Evolutionary conservation across 1,140 invertebrate genomes (phyloP), one percentile per base, ranked within the genome.

Genomic region (Plodia interpunctella): DNA sequence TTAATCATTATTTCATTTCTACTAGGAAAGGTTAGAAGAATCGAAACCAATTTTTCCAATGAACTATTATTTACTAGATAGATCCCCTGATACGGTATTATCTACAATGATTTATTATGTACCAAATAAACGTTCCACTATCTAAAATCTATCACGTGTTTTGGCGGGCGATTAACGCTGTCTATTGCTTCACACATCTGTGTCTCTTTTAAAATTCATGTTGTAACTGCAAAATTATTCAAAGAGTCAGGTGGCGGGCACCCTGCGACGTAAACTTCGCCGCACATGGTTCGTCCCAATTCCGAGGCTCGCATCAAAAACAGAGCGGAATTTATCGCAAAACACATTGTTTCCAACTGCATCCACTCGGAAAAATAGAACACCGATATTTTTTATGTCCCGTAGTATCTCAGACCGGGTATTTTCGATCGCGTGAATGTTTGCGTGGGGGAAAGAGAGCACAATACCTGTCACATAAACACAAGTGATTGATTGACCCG

Each of bases 401-500:
- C 52, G 51, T 50, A 50, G 21, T 49, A 59, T 55, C 55, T 49
- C 50, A 56, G 62, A 59, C 66, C 51, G 57, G 62, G 56, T 63
- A 66, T 73, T 76, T 72, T 61, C 63, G 68, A 66, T 71, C 62
- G 59, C 66, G 65, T 75, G 68, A 59, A 65, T 59, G 55, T 56
- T 53, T 21, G 18, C 38, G 57, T 38, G 70, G 60, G 62, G 55
- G 75, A 77, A 66, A 71, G 68, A 70, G 75, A 73, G 49, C 60
- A 72, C 69, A 70, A 82, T 78, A 81, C 70, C 72, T 78, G 82
- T 84, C 83, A 88, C 81, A 86, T 85, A 85, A 86, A 88, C 76
- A 83, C 72, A 53, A 60, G 72, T 86, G 85, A 88, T 88, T 87
- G 83, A 88, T 88, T 80, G 82, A 76, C 81, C 81, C 78, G 80